These are phyloP conservation scores for Pterostichus niger DNA, from an alignment of 2,888 invertebrate species.

Conservation along the genomic window DNA sequence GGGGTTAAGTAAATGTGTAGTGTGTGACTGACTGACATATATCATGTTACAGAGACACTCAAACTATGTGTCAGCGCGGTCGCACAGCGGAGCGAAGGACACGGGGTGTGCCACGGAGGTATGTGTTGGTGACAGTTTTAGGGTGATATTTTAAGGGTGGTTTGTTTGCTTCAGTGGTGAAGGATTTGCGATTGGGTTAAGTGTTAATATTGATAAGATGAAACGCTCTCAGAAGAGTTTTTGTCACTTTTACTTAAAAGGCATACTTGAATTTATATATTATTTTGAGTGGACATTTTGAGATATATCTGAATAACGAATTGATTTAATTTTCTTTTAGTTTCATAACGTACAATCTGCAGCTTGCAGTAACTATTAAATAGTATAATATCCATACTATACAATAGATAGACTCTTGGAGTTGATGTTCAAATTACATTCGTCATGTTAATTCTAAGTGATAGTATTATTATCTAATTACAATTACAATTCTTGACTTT, in stretches of 20 bases:
- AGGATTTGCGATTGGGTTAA: background rate
- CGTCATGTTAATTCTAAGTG: too few relatives aligned
- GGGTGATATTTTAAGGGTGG: constrained; percentile 22
- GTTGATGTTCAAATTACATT: too few relatives aligned
- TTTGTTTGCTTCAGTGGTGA: background rate
- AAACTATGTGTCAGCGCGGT: constrained; percentile 46
- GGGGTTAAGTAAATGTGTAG: constrained; percentile 30
- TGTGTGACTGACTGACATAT: constrained; percentile 47
- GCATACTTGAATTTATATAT: too few relatives aligned
- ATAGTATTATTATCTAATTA: too few relatives aligned
- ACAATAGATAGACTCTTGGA: too few relatives aligned
- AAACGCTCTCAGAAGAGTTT: background rate
- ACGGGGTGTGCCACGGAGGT: background rate
- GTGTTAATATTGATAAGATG: background rate
- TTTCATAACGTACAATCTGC: too few relatives aligned
- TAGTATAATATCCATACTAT: too few relatives aligned
- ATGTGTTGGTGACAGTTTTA: background rate
- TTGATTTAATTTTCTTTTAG: too few relatives aligned
- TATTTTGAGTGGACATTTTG: too few relatives aligned
- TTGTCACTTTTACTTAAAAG: background rate
- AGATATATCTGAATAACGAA: too few relatives aligned
- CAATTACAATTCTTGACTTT: too few relatives aligned
- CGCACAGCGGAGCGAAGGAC: background rate
- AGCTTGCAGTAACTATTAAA: too few relatives aligned
- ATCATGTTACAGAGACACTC: constrained; percentile 58